A percentile compares a stretch with the other conserved stretches of the same genome.
Conservation (phyloP, 2,113 vertebrate genomes). For the Brachyhypopomus occidentalis region DNA sequence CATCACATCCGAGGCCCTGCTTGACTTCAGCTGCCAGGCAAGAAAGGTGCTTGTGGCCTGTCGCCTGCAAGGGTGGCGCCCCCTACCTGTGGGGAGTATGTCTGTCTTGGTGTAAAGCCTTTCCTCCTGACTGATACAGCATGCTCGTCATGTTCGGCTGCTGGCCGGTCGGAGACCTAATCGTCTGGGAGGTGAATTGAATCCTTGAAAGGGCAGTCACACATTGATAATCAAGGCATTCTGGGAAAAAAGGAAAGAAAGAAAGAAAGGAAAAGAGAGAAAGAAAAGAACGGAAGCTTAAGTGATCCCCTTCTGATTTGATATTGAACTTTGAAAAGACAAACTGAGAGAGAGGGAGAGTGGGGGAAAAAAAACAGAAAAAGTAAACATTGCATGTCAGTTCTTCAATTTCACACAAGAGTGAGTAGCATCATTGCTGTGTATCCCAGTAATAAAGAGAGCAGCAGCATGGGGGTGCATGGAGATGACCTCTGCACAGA, state of each 20-base stretch:
- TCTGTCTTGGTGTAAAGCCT: constrained; percentile 64
- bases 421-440: constrained; percentile 71
- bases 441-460: constrained; percentile 72
- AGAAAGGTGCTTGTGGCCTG: too few relatives aligned
- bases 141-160: constrained; percentile 52
- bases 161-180: constrained; percentile 43
- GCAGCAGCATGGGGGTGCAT: constrained; percentile 67
- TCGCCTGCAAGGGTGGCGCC: too few relatives aligned
- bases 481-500: constrained; percentile 65
- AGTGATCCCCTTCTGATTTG: constrained; percentile 50
- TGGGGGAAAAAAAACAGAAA: constrained; percentile 62
- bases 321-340: constrained; percentile 62
- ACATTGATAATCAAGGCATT: constrained; percentile 31
- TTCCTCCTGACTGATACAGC: constrained; percentile 51
- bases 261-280: constrained; percentile 6
- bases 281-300: constrained; percentile 34
- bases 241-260: too few relatives aligned
- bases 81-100: constrained; percentile 25
- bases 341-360: constrained; percentile 65
- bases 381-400: constrained; percentile 69
- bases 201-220: constrained; percentile 55
- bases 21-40: too few relatives aligned
- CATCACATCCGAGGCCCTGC: constrained; percentile 15
- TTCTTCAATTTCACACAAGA: constrained; percentile 79
- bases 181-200: constrained; percentile 46